phyloP scores from a whole-genome alignment of 2,888 invertebrate species.

The Spialia ferax region DNA sequence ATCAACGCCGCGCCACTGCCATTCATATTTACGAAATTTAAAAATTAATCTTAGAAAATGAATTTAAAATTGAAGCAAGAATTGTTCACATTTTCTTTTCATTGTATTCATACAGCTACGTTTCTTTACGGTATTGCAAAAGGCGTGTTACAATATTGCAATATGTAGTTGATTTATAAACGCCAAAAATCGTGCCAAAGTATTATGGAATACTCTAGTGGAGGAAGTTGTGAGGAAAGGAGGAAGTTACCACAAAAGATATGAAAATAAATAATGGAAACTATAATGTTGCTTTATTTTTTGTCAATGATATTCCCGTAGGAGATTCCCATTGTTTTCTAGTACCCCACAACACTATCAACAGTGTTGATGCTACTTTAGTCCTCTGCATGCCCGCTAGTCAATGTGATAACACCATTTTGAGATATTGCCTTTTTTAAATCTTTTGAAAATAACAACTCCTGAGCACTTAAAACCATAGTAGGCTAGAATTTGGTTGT shows the following conservation, averaged over 20 bases:
- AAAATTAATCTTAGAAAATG: not conserved
- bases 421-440: too few relatives aligned
- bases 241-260: conserved; percentile 66
- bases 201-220: conserved; percentile 50
- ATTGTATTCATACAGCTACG: conserved; percentile 23
- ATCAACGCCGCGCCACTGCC: too few relatives aligned
- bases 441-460: too few relatives aligned
- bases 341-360: too few relatives aligned
- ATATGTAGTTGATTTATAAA: conserved; percentile 50
- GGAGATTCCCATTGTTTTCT: not conserved
- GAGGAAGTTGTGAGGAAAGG: conserved; percentile 50
- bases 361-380: too few relatives aligned
- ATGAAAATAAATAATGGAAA: conserved; percentile 75
- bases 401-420: too few relatives aligned
- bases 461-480: too few relatives aligned
- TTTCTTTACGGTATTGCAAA: conserved; percentile 31
- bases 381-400: too few relatives aligned
- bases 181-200: conserved; percentile 81
- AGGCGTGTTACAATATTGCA: conserved; percentile 47
- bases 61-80: not conserved
- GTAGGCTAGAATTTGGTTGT: too few relatives aligned
- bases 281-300: conserved; percentile 54
- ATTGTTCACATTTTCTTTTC: conserved; percentile 35
- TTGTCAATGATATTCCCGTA: not conserved
- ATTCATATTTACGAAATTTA: conserved; percentile 13